phyloP scores from a whole-genome alignment of 2,797 vertebrate genomes.

The Pogonophryne albipinna region DNA sequence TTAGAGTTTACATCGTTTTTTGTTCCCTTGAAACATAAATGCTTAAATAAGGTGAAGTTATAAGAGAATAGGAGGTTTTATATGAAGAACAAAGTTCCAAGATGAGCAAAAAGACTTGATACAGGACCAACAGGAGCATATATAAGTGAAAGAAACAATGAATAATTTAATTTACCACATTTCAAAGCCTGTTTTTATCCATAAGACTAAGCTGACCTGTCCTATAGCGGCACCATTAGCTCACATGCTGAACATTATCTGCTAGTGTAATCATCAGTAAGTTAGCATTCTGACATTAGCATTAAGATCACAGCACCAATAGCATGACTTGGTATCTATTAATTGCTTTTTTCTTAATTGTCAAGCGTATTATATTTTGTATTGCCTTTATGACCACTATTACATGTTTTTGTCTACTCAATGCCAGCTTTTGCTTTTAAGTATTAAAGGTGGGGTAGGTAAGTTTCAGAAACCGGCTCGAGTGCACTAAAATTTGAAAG shows the following conservation, averaged over 20 bases:
- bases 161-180: not conserved
- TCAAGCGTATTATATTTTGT: no score
- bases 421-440: constrained; percentile 1
- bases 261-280: not conserved
- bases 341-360: no score
- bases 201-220: not conserved
- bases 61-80: not conserved
- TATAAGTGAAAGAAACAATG: not conserved
- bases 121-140: not conserved
- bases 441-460: no score
- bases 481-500: no score
- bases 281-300: not conserved
- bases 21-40: not conserved
- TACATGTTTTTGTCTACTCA: no score
- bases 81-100: constrained; percentile 12
- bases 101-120: not conserved
- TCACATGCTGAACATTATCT: not conserved
- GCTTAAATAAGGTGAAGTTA: not conserved
- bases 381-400: no score
- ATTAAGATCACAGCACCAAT: not conserved
- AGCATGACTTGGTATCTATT: no score
- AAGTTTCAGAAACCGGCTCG: no score
- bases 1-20: not conserved
- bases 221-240: not conserved
- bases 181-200: constrained; percentile 2